Conservation (phyloP, 2,113 vertebrate genomes). For the Oncorhynchus keta region DNA sequence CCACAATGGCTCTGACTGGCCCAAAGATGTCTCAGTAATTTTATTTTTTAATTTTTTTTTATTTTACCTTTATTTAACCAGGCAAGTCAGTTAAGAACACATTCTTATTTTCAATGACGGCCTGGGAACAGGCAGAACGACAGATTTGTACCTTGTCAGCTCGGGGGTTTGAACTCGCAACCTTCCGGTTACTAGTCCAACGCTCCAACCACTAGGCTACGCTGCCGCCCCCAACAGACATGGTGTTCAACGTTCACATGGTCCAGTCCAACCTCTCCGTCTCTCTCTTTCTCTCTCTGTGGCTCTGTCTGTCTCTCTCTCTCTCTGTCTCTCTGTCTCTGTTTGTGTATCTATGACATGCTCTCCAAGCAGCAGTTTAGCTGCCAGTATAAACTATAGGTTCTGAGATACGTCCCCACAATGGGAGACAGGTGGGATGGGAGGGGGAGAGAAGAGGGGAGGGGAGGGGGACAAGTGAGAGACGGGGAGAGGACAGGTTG, state of each 20-base stretch:
- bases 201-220: no score
- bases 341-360: constrained; percentile 76
- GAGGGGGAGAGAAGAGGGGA: not conserved
- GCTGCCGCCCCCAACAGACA: no score
- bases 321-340: no score
- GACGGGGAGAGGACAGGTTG: not conserved
- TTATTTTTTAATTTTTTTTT: no score
- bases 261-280: constrained; percentile 46
- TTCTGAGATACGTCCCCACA: constrained; percentile 63
- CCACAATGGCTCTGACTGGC: constrained; percentile 70
- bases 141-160: no score
- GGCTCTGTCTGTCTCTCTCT: not conserved
- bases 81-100: no score
- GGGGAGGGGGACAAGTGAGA: no score
- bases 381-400: constrained; percentile 78
- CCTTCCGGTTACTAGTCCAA: no score
- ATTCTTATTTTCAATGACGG: no score
- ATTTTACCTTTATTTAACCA: no score
- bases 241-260: constrained; percentile 81
- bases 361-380: constrained; percentile 74
- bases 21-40: constrained; percentile 84
- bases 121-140: no score
- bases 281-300: not conserved
- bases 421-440: constrained; percentile 66
- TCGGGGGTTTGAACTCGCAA: no score